Evolutionary conservation across 1,140 invertebrate species (phyloP).

Genomic region (Argopecten irradians): DNA sequence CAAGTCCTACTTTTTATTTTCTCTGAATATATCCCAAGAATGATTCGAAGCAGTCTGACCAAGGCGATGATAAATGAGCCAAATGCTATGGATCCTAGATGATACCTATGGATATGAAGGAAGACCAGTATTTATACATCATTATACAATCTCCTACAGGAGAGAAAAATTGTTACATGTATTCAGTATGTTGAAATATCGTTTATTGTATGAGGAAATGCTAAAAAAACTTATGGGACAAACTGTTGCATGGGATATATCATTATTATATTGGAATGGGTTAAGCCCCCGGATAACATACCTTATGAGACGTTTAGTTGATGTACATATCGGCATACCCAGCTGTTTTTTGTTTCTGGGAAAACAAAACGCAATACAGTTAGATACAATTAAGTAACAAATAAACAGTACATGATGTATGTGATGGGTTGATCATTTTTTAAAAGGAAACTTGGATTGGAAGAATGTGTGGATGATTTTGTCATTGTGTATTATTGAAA

Average conservation of each 20-base stretch:
- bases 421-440: too few species aligned
- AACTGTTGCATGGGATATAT: too few species aligned
- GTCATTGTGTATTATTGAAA: too few species aligned
- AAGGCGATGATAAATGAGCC: conserved; percentile 94
- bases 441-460: too few species aligned
- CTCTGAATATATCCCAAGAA: conserved; percentile 57
- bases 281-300: not conserved
- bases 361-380: not conserved
- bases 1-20: conserved; percentile 39
- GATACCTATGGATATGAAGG: conserved; percentile 81
- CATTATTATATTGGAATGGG: too few species aligned
- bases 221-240: too few species aligned
- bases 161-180: not conserved
- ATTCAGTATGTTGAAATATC: not conserved
- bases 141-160: not conserved
- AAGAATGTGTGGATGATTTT: too few species aligned
- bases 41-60: conserved; percentile 79
- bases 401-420: too few species aligned
- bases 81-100: conserved; percentile 94
- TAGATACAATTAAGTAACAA: too few species aligned
- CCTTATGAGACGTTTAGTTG: conserved; percentile 48
- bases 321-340: conserved; percentile 52
- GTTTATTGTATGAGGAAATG: not conserved
- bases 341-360: conserved; percentile 55
- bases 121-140: not conserved